Evolutionary conservation across 2,797 vertebrate genomes (phyloP).

Genomic region (Cottoperca gobio): DNA sequence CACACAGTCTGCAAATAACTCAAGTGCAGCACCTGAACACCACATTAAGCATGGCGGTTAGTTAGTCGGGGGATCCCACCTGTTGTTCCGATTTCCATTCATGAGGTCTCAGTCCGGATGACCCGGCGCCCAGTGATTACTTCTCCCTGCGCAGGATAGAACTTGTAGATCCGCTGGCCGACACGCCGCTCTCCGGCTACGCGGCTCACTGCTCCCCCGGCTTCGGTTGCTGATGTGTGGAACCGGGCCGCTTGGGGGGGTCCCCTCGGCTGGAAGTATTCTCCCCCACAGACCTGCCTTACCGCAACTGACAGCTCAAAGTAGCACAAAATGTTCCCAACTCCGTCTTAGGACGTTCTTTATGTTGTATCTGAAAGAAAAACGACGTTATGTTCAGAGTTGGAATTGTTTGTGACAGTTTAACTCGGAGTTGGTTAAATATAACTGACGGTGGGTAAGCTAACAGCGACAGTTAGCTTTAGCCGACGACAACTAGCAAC

Average conservation of each 20-base stretch:
- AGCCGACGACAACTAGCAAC: conserved; percentile 50
- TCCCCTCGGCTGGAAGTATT: conserved; percentile 57
- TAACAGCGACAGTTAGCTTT: conserved; percentile 69
- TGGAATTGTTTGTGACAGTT: conserved; percentile 26
- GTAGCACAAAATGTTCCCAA: conserved; percentile 14
- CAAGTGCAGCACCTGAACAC: conserved; percentile 29
- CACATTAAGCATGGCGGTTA: conserved; percentile 20
- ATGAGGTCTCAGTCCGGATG: conserved; percentile 90
- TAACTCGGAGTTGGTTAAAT: conserved; percentile 17
- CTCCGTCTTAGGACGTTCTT: neutral
- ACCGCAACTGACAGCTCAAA: conserved; percentile 54
- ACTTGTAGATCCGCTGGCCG: neutral
- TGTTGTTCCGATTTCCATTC: conserved; percentile 99
- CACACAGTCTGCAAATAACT: conserved; percentile 31
- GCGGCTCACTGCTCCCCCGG: conserved; percentile 30
- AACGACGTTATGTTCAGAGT: neutral
- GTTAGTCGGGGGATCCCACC: conserved; percentile 76
- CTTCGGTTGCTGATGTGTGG: conserved; percentile 59
- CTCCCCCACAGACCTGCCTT: conserved; percentile 14
- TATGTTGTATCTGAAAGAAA: conserved; percentile 5
- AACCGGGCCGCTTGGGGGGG: conserved; percentile 71
- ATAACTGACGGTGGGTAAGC: conserved; percentile 46
- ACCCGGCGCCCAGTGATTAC: conserved; percentile 75
- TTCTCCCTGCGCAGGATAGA: conserved; percentile 36
- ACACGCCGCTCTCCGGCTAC: conserved; percentile 14